A percentile compares a stretch with the other conserved stretches of the same genome.
Conservation (phyloP, 2,113 vertebrate species). For the Spea bombifrons region DNA sequence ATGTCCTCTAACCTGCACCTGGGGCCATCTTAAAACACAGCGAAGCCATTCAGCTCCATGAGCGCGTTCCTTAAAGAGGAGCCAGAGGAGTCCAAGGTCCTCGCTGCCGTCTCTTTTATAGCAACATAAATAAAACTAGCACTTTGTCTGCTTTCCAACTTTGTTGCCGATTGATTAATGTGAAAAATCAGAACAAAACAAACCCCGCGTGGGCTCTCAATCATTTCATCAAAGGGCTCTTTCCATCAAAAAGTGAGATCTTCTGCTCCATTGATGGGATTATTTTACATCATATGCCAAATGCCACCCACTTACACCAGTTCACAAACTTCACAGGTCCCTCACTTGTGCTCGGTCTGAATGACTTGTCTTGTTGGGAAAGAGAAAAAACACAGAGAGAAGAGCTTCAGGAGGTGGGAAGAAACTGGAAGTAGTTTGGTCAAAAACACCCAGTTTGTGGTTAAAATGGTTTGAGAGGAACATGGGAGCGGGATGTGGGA, state of each 20-base stretch:
- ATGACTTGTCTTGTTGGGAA: too few species aligned
- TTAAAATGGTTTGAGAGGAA: too few species aligned
- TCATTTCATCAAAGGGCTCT: conserved; percentile 16
- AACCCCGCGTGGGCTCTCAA: background rate
- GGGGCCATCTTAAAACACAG: background rate
- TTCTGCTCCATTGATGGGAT: background rate
- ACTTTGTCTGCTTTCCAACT: conserved; percentile 31
- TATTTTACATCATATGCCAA: background rate
- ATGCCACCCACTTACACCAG: conserved; percentile 1
- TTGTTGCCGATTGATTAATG: conserved; percentile 15
- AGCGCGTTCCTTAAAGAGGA: conserved; percentile 17
- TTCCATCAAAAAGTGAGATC: background rate
- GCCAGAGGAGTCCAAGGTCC: background rate
- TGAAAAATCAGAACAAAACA: background rate
- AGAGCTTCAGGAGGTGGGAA: too few species aligned
- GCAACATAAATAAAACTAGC: conserved; percentile 21
- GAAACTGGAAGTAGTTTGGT: too few species aligned
- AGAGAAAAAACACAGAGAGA: too few species aligned
- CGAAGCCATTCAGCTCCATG: conserved; percentile 13
- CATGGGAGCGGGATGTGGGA: too few species aligned
- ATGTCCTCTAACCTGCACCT: background rate
- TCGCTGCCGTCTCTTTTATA: conserved; percentile 28
- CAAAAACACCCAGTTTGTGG: too few species aligned
- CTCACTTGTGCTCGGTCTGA: too few species aligned
- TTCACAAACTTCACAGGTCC: too few species aligned